Evolutionary conservation across 1,140 invertebrate species (phyloP), one percentile per base, ranked within the genome.

Genomic region (Hesperophylax magnus): DNA sequence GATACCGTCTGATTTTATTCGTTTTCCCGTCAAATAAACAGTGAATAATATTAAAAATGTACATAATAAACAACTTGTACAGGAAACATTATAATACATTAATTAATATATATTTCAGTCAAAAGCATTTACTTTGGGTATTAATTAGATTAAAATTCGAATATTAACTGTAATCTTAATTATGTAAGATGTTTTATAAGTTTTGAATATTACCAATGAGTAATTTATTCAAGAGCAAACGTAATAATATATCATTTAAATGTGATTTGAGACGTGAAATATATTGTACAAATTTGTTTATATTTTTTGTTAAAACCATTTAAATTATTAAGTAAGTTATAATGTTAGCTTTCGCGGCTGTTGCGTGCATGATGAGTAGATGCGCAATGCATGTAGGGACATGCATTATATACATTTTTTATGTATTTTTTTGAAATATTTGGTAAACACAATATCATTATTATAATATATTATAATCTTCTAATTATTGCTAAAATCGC

Each of bases 81-180:
- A 39, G 34, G 8, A 39, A 7, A 39, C 34, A 5, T 39, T 39
- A n/a, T n/a, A n/a, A n/a, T n/a, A 60, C 18, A 60, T 60, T 20
- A 20, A 60, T 60, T 3, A 20, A 22, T 20, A 22, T 60, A 2
- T 60, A 60, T 60, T 60, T 60, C 56, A 60, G 56, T 60, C 56
- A 60, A 60, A 18, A 60, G 56, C 56, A 60, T 60, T 60, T 60
- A 60, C 56, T 9, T 60, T 60, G 56, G 56, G 56, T 60, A 60
- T 60, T 60, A 60, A 60, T 60, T 60, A 60, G 56, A 20, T 60
- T 60, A 60, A 60, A 3, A 9, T 60, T 60, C 56, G 22, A 60
- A 60, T n/a, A 60, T 22, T 60, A 60, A 60, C 22, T 60, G 1
- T 60, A 60, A 22, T 9, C 18, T 60, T 60, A 20, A 60, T 60